Evolutionary conservation across 2,797 vertebrate species (phyloP).

Genomic region (Labeo calbasu): DNA sequence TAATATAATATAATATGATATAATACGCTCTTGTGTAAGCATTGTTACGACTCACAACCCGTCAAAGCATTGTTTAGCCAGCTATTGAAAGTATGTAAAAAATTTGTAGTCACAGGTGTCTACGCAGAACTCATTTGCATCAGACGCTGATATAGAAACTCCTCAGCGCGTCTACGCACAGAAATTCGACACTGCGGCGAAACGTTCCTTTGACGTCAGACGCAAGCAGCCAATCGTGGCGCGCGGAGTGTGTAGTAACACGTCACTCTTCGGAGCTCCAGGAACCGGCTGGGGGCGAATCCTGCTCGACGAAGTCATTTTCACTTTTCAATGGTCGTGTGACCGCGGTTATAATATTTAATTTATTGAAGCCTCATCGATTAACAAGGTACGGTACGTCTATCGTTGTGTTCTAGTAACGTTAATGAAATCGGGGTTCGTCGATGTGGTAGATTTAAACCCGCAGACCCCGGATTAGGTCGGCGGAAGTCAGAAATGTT

Average conservation of each 20-base stretch:
- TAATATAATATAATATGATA: background rate
- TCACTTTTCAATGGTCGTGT: conserved; percentile 61
- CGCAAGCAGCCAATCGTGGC: conserved; percentile 66
- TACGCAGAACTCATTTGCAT: conserved; percentile 3
- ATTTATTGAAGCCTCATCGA: conserved; percentile 19
- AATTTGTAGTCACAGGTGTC: background rate
- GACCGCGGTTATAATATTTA: conserved; percentile 37
- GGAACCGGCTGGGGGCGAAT: conserved; percentile 67
- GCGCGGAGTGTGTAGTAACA: conserved; percentile 70
- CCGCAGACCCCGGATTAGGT: background rate
- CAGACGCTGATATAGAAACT: background rate
- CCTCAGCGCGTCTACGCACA: background rate
- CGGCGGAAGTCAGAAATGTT: conserved; percentile 29
- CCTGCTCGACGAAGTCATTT: conserved; percentile 48
- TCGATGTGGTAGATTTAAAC: background rate
- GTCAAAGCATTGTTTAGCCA: background rate
- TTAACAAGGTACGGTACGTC: conserved; percentile 39
- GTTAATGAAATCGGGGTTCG: background rate
- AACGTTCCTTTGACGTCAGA: conserved; percentile 49
- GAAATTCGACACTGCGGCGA: background rate
- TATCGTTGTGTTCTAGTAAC: background rate
- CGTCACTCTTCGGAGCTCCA: conserved; percentile 71
- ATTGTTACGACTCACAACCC: background rate
- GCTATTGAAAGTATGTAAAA: background rate
- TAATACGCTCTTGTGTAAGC: background rate